Percentiles rank a stretch among this genome's conserved stretches.
Evolutionary conservation across 2,888 invertebrate genomes (phyloP).

Genomic region (Calliopum simillimum): DNA sequence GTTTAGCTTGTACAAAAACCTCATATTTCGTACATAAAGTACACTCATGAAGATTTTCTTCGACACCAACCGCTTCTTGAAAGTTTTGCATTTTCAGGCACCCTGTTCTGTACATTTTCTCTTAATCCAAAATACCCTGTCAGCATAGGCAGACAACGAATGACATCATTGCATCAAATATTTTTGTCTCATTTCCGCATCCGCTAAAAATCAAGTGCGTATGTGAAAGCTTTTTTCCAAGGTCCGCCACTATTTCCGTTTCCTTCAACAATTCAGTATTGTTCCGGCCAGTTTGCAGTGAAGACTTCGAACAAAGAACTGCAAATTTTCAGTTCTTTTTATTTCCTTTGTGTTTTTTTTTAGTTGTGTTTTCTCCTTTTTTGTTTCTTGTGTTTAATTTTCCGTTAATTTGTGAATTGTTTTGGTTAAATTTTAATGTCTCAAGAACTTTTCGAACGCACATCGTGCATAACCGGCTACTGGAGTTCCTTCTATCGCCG

Average conservation of each 20-base stretch:
- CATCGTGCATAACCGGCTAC: slow-evolving; percentile 48
- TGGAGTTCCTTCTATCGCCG: slow-evolving; percentile 58
- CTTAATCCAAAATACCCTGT: too few species aligned
- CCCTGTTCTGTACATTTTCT: too few species aligned
- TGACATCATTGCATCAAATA: neutral
- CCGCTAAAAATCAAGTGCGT: neutral
- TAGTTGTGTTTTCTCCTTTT: slow-evolving; percentile 11
- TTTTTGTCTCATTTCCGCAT: slow-evolving; percentile 8
- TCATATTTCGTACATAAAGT: too few species aligned
- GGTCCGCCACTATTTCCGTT: slow-evolving; percentile 27
- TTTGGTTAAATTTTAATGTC: slow-evolving; percentile 32
- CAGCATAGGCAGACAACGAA: too few species aligned
- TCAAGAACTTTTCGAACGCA: slow-evolving; percentile 39
- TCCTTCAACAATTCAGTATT: slow-evolving; percentile 16
- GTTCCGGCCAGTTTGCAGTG: too few species aligned
- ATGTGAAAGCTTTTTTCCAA: too few species aligned
- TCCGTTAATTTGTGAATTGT: slow-evolving; percentile 25
- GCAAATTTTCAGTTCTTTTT: slow-evolving; percentile 10
- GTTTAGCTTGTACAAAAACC: too few species aligned
- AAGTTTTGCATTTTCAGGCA: too few species aligned
- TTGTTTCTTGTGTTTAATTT: neutral
- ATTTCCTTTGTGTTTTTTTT: slow-evolving; percentile 7
- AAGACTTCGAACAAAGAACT: neutral
- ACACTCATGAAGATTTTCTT: too few species aligned
- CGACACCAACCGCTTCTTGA: too few species aligned